Conservation (phyloP, 2,888 invertebrate species). For the Latheticus oryzae region DNA sequence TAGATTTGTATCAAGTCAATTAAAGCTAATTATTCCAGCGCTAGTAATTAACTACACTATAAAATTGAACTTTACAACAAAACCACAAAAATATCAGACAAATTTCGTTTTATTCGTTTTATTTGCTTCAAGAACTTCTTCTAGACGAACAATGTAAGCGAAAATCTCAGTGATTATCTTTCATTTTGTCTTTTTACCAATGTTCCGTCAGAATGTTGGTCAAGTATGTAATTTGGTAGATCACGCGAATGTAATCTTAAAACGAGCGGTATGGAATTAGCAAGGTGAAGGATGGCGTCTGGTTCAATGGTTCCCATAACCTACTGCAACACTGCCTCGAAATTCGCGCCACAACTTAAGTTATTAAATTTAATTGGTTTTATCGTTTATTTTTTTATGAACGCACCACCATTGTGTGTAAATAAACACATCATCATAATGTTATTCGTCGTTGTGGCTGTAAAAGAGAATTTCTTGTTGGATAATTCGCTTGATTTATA, state of each 20-base stretch:
- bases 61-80: slow-evolving; percentile 10
- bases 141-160: slow-evolving; percentile 15
- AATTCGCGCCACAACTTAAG: slow-evolving; percentile 10
- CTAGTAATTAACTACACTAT: slow-evolving; percentile 11
- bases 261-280: slow-evolving; percentile 31
- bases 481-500: slow-evolving; percentile 23
- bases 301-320: slow-evolving; percentile 33
- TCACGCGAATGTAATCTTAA: slow-evolving; percentile 40
- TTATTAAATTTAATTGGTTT: slow-evolving; percentile 12
- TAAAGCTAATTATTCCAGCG: slow-evolving; percentile 19
- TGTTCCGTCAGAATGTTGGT: slow-evolving; percentile 21
- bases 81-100: too few relatives aligned
- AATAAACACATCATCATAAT: slow-evolving; percentile 28
- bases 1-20: slow-evolving; percentile 20
- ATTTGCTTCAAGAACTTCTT: slow-evolving; percentile 23
- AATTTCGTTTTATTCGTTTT: too few relatives aligned
- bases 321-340: slow-evolving; percentile 21
- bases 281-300: slow-evolving; percentile 36
- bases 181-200: slow-evolving; percentile 15
- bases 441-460: slow-evolving; percentile 8
- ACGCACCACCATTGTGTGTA: slow-evolving; percentile 28
- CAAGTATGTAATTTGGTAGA: slow-evolving; percentile 42
- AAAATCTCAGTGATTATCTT: slow-evolving; percentile 15
- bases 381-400: slow-evolving; percentile 10
- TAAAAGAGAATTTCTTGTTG: slow-evolving; percentile 9